Evolutionary conservation across 2,888 invertebrate species (phyloP), one percentile per base, ranked within the genome.

Genomic region (Eledona agricola): DNA sequence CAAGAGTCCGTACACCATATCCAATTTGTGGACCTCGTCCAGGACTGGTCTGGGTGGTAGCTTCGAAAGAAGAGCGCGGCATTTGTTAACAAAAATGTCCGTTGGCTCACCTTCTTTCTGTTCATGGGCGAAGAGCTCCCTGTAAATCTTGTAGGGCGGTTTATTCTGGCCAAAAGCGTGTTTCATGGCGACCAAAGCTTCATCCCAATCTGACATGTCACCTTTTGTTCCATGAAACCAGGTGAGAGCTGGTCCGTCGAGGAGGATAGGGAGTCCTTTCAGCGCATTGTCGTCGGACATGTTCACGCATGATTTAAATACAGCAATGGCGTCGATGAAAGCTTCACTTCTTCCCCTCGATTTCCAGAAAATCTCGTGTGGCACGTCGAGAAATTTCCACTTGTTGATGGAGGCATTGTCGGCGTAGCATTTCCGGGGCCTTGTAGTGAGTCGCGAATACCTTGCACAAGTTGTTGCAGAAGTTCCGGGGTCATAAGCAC

Each of bases 151-250:
- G 26, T 59, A 29, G 4, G 52, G 38, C 6, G 51, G 60, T 34
- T 51, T 47, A n/a, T 40, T 13, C 9, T 23, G 16, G 12, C 60
- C 55, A 34, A 56, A 62, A 13, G 46, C 52, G 32, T 54, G 57
- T 4, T 46, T 10, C 7, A 63, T n/a, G n/a, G n/a, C n/a, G n/a
- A n/a, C n/a, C n/a, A n/a, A n/a, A n/a, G n/a, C n/a, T n/a, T n/a
- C n/a, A 31, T 5, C 28, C 31, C n/a, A n/a, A n/a, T n/a, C n/a
- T n/a, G n/a, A n/a, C n/a, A n/a, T n/a, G n/a, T n/a, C n/a, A n/a
- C n/a, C n/a, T 51, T 57, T 62, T n/a, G 51, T 38, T 10, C 62
- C 62, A 45, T 64, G 60, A 45, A 47, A 64, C 60, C 62, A 65
- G 5, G 57, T 51, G 2, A 60, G 62, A 16, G 60, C 63, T 26